Percentiles rank a stretch among this genome's conserved stretches.
Evolutionary conservation across 2,113 vertebrate species (phyloP).

Genomic region (Melanocharis versteri): DNA sequence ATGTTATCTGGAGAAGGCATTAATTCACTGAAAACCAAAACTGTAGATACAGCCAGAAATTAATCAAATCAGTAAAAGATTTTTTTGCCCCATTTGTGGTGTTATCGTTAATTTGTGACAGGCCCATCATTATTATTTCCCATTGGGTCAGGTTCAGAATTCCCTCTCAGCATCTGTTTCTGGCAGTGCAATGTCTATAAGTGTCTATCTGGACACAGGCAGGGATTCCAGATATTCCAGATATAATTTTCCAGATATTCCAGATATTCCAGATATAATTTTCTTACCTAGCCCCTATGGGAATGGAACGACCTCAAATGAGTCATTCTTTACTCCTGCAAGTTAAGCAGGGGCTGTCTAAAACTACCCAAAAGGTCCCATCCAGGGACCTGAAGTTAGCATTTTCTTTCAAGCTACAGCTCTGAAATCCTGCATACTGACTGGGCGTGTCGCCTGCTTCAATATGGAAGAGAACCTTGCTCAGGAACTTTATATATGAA

Average conservation of each 20-base stretch:
- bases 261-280: too few species aligned
- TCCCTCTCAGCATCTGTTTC: background rate
- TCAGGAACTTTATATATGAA: background rate
- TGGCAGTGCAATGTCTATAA: background rate
- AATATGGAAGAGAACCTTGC: background rate
- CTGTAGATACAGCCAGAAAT: background rate
- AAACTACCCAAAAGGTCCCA: background rate
- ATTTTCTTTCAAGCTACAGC: background rate
- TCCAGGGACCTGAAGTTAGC: background rate
- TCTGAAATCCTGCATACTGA: background rate
- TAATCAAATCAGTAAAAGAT: background rate
- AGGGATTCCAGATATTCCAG: background rate
- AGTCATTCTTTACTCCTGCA: background rate
- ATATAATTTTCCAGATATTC: too few species aligned
- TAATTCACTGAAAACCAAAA: background rate
- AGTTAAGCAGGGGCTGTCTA: background rate
- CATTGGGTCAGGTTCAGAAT: background rate
- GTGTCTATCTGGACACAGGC: background rate
- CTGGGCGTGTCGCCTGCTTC: background rate
- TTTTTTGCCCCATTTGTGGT: background rate
- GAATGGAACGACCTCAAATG: fast-evolving
- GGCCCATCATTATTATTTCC: background rate
- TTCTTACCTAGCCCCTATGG: background rate
- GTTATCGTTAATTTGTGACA: background rate
- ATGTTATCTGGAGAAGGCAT: background rate